Evolutionary conservation across 2,797 vertebrate species (phyloP).

Genomic region (Hybognathus amarus): DNA sequence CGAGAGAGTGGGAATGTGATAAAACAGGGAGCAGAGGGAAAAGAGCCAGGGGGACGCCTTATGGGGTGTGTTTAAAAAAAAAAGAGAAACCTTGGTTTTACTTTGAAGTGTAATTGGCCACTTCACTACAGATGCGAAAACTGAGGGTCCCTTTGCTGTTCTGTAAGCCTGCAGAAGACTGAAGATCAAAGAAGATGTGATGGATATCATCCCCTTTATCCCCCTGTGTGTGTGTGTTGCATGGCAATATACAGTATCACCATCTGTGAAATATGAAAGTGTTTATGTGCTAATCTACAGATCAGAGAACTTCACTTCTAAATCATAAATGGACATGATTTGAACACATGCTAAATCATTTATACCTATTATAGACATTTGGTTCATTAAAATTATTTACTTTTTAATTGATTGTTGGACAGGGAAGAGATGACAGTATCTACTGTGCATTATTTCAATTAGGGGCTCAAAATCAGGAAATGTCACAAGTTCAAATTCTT

Average conservation of each 20-base stretch:
- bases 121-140: conserved; percentile 40
- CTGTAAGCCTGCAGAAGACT: conserved; percentile 30
- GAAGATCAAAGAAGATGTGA: conserved; percentile 46
- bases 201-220: conserved; percentile 18
- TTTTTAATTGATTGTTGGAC: not conserved
- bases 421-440: not conserved
- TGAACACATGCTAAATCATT: conserved; percentile 6
- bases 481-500: not conserved
- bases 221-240: conserved; percentile 9
- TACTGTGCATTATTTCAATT: not conserved
- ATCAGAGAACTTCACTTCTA: not conserved
- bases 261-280: conserved; percentile 13
- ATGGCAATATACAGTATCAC: conserved; percentile 17
- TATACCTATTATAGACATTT: not conserved
- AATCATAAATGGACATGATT: not conserved
- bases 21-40: conserved; percentile 8
- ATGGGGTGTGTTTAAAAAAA: conserved; percentile 43
- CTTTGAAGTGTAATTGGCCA: conserved; percentile 60
- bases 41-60: conserved; percentile 40
- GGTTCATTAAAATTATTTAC: not conserved
- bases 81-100: conserved; percentile 22
- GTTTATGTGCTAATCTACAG: not conserved
- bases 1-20: conserved; percentile 20
- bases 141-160: conserved; percentile 41
- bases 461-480: not conserved